A percentile compares a stretch with the other conserved stretches of the same genome.
These are phyloP conservation scores for Prenolepis imparis DNA, from an alignment of 2,888 invertebrate genomes.

Conservation along the genomic window DNA sequence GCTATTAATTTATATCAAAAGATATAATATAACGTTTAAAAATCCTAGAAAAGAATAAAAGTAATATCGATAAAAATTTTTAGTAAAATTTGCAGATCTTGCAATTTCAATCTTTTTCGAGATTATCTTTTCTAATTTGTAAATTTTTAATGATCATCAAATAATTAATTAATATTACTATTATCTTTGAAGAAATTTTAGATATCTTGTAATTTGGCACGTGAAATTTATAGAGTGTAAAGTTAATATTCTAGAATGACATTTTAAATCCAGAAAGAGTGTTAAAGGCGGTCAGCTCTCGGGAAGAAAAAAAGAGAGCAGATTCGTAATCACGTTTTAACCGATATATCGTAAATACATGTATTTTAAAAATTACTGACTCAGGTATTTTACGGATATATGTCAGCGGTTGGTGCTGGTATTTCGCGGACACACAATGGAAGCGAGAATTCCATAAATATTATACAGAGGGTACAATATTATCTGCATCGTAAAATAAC, in stretches of 20 bases:
- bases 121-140: neutral
- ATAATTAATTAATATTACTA: neutral
- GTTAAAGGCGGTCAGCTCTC: neutral
- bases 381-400: conserved; percentile 34
- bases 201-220: neutral
- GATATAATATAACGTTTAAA: neutral
- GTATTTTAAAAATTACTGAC: conserved; percentile 42
- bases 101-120: neutral
- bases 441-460: conserved; percentile 51
- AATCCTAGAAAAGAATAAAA: neutral
- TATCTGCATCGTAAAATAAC: conserved; percentile 49
- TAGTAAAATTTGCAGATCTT: neutral
- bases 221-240: neutral
- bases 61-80: neutral
- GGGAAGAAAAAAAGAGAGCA: neutral
- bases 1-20: neutral
- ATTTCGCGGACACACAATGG: conserved; percentile 46
- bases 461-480: conserved; percentile 44
- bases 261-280: neutral
- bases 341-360: conserved; percentile 36
- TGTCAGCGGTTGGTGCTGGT: neutral
- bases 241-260: neutral
- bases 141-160: neutral
- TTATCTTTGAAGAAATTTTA: neutral
- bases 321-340: conserved; percentile 38